Evolutionary conservation across 2,888 invertebrate species (phyloP).

Genomic region (Arge pagana): DNA sequence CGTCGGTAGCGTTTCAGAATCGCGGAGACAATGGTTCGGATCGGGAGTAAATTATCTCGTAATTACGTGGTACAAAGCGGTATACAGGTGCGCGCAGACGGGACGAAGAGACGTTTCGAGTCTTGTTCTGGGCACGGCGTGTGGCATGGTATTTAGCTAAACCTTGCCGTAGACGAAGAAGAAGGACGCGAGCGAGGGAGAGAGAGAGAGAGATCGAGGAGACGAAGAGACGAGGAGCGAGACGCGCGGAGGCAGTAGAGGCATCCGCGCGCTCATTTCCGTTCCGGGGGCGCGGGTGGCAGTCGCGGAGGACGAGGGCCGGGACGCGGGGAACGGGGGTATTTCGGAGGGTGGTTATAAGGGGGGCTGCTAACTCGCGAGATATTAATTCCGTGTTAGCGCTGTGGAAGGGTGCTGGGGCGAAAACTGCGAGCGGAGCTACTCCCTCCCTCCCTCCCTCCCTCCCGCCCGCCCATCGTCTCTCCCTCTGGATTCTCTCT

Average conservation of each 20-base stretch:
- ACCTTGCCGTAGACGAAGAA: neutral
- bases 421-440: conserved; percentile 49
- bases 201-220: conserved; percentile 26
- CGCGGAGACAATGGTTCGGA: too few relatives aligned
- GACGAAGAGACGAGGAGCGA: conserved; percentile 21
- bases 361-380: conserved; percentile 55
- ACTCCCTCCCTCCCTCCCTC: neutral
- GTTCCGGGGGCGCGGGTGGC: conserved; percentile 41
- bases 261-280: conserved; percentile 59
- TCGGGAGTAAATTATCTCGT: too few relatives aligned
- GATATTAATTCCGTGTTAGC: conserved; percentile 59
- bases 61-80: too few relatives aligned
- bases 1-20: too few relatives aligned
- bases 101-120: too few relatives aligned
- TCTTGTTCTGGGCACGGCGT: too few relatives aligned
- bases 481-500: too few relatives aligned
- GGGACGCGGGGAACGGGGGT: conserved; percentile 22
- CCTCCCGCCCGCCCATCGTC: conserved; percentile 6
- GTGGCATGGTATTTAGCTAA: conserved; percentile 5
- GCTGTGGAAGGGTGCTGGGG: conserved; percentile 50
- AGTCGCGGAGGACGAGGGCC: conserved; percentile 16
- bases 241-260: conserved; percentile 40
- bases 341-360: conserved; percentile 29
- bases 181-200: conserved; percentile 22
- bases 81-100: too few relatives aligned